Conservation (phyloP, 2,797 vertebrate genomes). For the Eremophila alpestris region DNA sequence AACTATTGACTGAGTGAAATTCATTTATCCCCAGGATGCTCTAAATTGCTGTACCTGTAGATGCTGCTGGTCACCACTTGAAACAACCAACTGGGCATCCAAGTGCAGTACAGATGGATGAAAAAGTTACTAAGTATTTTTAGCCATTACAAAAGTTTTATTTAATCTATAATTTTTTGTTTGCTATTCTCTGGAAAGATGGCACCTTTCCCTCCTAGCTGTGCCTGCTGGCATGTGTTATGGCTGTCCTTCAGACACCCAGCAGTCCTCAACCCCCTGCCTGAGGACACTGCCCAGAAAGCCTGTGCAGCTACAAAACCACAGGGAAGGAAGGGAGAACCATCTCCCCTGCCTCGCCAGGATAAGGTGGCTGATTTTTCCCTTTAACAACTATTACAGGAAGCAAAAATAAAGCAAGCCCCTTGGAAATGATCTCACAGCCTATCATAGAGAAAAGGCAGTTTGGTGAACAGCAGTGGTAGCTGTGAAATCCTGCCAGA, state of each 20-base stretch:
- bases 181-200: neutral
- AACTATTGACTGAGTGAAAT: neutral
- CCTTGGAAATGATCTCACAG: neutral
- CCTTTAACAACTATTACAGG: neutral
- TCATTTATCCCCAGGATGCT: neutral
- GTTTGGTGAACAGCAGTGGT: fast-evolving
- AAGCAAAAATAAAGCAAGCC: neutral
- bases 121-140: neutral
- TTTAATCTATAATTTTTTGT: neutral
- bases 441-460: fast-evolving
- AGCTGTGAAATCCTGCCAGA: neutral
- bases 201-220: neutral
- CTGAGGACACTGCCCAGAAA: neutral
- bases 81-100: neutral
- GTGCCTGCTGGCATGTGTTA: neutral
- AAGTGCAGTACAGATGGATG: fast-evolving
- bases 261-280: neutral
- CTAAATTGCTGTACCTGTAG: neutral
- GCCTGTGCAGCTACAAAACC: neutral
- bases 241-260: neutral
- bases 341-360: neutral
- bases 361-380: neutral
- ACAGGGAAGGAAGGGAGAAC: neutral
- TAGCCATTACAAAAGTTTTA: neutral
- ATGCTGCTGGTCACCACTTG: neutral